Conservation (phyloP, 2,113 vertebrate species). For the Puntigrus tetrazona region DNA sequence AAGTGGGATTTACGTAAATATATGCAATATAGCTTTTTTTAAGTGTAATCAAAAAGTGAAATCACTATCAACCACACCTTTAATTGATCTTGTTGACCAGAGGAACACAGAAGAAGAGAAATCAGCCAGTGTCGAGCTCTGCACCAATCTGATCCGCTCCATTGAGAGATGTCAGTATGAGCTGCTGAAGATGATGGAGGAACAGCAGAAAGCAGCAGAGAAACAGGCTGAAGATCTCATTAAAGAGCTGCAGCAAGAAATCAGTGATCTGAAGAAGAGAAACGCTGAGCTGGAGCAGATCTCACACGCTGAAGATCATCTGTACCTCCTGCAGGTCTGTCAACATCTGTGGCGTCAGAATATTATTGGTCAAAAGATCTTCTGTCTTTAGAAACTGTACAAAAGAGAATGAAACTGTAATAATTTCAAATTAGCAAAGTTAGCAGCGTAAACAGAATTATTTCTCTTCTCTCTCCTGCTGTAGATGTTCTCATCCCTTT, state of each 20-base stretch:
- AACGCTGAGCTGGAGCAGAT: constrained; percentile 19
- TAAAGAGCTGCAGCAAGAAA: constrained; percentile 1
- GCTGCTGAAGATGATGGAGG: neutral
- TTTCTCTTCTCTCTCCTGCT: neutral
- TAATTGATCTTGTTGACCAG: neutral
- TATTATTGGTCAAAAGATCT: neutral
- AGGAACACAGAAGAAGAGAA: neutral
- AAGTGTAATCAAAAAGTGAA: no score
- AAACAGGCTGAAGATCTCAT: constrained; percentile 22
- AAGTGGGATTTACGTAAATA: no score
- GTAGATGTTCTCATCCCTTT: neutral
- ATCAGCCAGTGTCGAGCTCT: neutral
- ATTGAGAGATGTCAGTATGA: neutral
- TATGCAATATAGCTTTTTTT: no score
- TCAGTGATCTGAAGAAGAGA: constrained; percentile 11
- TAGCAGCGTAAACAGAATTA: no score
- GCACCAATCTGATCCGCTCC: neutral
- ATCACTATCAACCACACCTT: no score
- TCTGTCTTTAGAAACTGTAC: neutral
- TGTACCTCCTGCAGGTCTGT: neutral
- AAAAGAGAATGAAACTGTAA: neutral
- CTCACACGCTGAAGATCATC: neutral
- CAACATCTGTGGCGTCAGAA: neutral
- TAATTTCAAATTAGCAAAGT: no score
- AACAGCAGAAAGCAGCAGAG: constrained; percentile 30